Evolutionary conservation across 2,113 vertebrate species (phyloP), one percentile per base, ranked within the genome.

Genomic region (Siniperca chuatsi): DNA sequence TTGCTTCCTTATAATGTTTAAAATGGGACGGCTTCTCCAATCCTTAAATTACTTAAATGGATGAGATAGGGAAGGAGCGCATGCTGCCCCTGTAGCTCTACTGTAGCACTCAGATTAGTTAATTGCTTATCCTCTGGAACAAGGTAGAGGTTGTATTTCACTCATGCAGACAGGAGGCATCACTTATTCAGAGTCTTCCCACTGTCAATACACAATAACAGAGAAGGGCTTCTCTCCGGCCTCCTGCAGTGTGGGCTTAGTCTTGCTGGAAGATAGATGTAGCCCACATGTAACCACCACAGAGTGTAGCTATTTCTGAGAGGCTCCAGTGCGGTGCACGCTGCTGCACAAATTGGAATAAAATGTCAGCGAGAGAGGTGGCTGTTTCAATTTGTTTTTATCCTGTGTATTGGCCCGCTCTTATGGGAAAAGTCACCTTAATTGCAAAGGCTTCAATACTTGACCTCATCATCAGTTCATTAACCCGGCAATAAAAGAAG

Each of bases 31-130:
- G 87, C 92, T 90, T 90, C 86, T 84, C 85, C 75, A 67, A 80
- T 93, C 86, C 87, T 93, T 93, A 90, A 94, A 92, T 95, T 94
- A 95, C 87, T 83, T 92, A 95, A 94, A 93, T 93, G 91, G 83
- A 83, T 6, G 46, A 91, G 86, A 92, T 87, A 73, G 86, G 79
- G 57, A 81, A 74, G 78, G 74, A 90, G 82, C 29, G 1, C 12
- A 9, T 48, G 78, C 73, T 74, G 84, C 81, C 70, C 50, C 93
- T 80, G 83, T 82, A 78, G 73, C 88, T 83, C 67, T 60, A 77
- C 92, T 81, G 80, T 86, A 90, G 82, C 57, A 42, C 80, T 88
- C 84, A 83, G 91, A 93, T 93, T 85, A 93, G 87, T 90, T 96
- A 95, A 95, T 92, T 89, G 89, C 91, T 91, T 89, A 90, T 87